These are phyloP conservation scores for Pholis gunnellus DNA, from an alignment of 2,113 vertebrate genomes.

Conservation along the genomic window DNA sequence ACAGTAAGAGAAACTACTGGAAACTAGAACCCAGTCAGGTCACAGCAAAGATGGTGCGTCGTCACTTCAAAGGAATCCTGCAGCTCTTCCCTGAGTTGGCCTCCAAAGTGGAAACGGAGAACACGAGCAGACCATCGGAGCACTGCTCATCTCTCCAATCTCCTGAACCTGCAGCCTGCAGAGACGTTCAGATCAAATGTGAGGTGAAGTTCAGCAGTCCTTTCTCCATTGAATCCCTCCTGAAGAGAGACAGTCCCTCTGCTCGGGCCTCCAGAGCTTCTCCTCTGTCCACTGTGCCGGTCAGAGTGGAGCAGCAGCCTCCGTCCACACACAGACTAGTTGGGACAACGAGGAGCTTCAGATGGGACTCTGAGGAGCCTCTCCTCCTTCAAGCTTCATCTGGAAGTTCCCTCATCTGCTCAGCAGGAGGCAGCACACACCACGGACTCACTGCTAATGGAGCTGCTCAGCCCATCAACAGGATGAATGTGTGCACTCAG, in stretches of 20 bases:
- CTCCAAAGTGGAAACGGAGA: constrained; percentile 29
- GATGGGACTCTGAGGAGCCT: constrained; percentile 41
- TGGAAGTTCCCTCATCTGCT: constrained; percentile 19
- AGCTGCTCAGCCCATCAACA: constrained; percentile 4
- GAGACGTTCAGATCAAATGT: constrained; percentile 4
- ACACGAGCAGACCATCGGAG: background rate
- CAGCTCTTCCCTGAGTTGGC: constrained; percentile 68
- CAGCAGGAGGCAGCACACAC: constrained; percentile 59
- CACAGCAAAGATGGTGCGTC: constrained; percentile 72
- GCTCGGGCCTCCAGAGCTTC: constrained; percentile 7
- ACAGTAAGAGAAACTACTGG: constrained; percentile 79
- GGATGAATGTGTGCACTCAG: background rate
- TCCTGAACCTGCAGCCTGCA: constrained; percentile 13
- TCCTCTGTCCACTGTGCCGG: constrained; percentile 31
- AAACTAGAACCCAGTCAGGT: constrained; percentile 64
- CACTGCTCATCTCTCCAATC: background rate
- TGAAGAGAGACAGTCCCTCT: constrained; percentile 61
- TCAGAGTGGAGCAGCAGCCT: constrained; percentile 41
- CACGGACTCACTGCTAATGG: background rate
- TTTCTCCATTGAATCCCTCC: constrained; percentile 81
- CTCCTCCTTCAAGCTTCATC: constrained; percentile 17
- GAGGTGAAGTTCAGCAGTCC: constrained; percentile 72
- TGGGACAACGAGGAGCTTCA: constrained; percentile 36
- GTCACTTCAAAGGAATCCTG: constrained; percentile 76
- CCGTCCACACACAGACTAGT: background rate